phyloP scores from a whole-genome alignment of 2,113 vertebrate species.

The Lichenostomus cassidix region DNA sequence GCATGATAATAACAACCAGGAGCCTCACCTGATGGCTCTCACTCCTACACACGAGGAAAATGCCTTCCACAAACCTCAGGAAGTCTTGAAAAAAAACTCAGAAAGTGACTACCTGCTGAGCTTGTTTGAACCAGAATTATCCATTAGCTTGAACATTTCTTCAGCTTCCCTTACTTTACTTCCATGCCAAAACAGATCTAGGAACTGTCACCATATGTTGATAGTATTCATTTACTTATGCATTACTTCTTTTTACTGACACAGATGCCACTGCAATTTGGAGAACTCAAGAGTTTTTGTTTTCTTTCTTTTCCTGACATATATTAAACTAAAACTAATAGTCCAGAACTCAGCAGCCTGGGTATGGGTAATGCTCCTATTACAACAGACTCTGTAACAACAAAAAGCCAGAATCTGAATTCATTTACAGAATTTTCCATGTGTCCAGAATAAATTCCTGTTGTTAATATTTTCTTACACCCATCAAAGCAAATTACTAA shows the following conservation, averaged over 20 bases:
- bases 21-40: background rate
- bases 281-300: background rate
- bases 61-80: background rate
- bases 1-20: background rate
- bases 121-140: background rate
- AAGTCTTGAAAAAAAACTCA: background rate
- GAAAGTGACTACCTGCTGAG: background rate
- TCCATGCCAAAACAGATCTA: background rate
- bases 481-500: background rate
- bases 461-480: background rate
- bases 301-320: background rate
- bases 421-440: background rate
- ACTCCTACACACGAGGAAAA: background rate
- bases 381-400: background rate
- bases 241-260: background rate
- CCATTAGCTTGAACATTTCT: background rate
- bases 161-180: background rate
- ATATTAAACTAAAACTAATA: background rate
- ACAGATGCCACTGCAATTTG: constrained; percentile 11
- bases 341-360: background rate
- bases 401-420: background rate
- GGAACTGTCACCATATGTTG: background rate
- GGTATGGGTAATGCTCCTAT: background rate
- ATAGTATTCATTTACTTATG: background rate
- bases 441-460: background rate